Base-by-base conservation (phyloP, 2,797 vertebrate species). In the Gouania willdenowi region DNA sequence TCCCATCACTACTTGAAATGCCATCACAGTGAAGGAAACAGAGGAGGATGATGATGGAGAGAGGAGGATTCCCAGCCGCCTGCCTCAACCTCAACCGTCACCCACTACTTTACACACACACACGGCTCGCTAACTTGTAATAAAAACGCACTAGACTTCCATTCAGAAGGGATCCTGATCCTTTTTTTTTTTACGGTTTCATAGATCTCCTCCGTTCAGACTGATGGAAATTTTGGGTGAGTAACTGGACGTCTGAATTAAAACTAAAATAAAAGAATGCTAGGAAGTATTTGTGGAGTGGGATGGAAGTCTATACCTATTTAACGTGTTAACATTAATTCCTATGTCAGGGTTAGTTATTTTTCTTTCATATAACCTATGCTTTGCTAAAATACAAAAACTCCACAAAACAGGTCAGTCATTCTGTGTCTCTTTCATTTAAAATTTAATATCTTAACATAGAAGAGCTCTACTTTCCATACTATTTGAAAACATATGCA, bases 11-110 rank as follows among this genome's bases (percentile, higher is more conserved):
- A 58, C 72, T 67, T 71, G 69, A 66, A 71, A 86, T 86, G 71
- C 82, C 83, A 78, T 75, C 80, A 84, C 80, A 86, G 25, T 36
- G 54, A 68, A 71, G 55, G 70, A 69, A 56, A 33, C 67, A 48
- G 69, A 54, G 64, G 19, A 1, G 13, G 13, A 19, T n/a, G n/a
- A 68, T 67, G 67, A 67, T 66, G 74, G 61, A 73, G 77, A 73
- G 77, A 66, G 61, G 26, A 62, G 69, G 36, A 11, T 56, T 54
- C 68, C 61, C 67, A 71, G 37, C 70, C 48, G 43, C 40, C 58
- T 74, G 56, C 44, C 43, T n/a, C n/a, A n/a, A n/a, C n/a, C n/a
- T n/a, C n/a, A n/a, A n/a, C n/a, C 65, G 49, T 60, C 42, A 50
- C n/a, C n/a, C 55, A 70, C 50, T 63, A 71, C 75, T 81, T 70